Conservation (phyloP, 2,797 vertebrate genomes). For the Dendrocincla fuliginosa region DNA sequence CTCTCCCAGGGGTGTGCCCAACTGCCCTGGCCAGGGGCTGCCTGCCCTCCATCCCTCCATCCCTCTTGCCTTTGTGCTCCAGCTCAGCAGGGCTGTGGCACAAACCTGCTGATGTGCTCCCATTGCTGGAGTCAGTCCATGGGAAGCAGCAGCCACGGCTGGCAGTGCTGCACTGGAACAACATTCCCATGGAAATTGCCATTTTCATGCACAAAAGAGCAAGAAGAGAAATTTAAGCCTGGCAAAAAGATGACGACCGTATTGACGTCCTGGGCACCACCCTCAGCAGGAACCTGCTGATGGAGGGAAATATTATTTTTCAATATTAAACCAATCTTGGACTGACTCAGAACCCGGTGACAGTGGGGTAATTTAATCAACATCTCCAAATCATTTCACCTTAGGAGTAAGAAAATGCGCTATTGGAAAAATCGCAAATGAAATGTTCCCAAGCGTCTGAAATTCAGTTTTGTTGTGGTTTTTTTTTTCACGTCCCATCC, state of each 20-base stretch:
- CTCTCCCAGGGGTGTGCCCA: not conserved
- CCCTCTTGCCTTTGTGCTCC: not conserved
- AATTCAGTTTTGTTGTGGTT: not conserved
- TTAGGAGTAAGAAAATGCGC: not conserved
- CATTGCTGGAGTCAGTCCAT: not conserved
- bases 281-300: not conserved
- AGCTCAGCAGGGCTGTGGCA: not conserved
- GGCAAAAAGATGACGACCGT: rapidly evolving
- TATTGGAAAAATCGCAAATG: not conserved
- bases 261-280: rapidly evolving
- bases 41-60: not conserved
- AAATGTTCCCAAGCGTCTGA: not conserved
- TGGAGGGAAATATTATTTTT: slow-evolving; percentile 11
- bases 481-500: not conserved
- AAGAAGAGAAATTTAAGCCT: not conserved
- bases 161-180: not conserved
- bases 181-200: not conserved
- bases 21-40: not conserved
- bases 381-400: slow-evolving; percentile 22
- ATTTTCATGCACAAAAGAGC: not conserved
- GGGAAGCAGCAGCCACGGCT: not conserved
- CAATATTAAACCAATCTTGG: not conserved
- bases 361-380: slow-evolving; percentile 10
- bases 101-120: not conserved
- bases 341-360: not conserved